Conservation (phyloP, 2,797 vertebrate genomes). For the Ibycter americanus region DNA sequence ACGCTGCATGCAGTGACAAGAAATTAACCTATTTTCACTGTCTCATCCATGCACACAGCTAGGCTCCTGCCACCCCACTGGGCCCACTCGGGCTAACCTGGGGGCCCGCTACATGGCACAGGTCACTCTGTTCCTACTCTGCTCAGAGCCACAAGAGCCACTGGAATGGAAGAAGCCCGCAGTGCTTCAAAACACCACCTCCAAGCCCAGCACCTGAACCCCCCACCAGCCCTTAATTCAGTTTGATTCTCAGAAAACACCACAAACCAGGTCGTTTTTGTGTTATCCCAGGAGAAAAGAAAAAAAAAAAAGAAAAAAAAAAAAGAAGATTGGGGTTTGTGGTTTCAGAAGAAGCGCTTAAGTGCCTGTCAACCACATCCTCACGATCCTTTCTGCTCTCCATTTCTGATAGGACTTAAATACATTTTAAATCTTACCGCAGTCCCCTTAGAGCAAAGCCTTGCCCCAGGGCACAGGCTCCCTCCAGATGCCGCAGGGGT, state of each 20-base stretch:
- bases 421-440: not conserved
- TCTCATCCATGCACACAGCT: not conserved
- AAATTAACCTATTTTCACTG: not conserved
- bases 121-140: not conserved
- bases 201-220: not conserved
- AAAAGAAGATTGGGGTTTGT: not conserved
- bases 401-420: not conserved
- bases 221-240: not conserved
- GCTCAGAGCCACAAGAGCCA: not conserved
- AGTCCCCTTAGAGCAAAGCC: not conserved
- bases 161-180: not conserved
- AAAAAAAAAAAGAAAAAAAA: not conserved
- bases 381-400: not conserved
- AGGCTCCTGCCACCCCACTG: not conserved
- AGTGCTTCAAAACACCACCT: not conserved
- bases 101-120: not conserved
- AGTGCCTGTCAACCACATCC: not conserved
- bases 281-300: not conserved
- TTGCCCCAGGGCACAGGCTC: not conserved
- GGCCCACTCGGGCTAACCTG: not conserved
- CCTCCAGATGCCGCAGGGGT: not conserved
- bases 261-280: not conserved
- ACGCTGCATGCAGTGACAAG: not conserved
- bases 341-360: not conserved
- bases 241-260: not conserved